Base-by-base conservation (phyloP, 1,140 invertebrate genomes). In the Drosophila watanabei region DNA sequence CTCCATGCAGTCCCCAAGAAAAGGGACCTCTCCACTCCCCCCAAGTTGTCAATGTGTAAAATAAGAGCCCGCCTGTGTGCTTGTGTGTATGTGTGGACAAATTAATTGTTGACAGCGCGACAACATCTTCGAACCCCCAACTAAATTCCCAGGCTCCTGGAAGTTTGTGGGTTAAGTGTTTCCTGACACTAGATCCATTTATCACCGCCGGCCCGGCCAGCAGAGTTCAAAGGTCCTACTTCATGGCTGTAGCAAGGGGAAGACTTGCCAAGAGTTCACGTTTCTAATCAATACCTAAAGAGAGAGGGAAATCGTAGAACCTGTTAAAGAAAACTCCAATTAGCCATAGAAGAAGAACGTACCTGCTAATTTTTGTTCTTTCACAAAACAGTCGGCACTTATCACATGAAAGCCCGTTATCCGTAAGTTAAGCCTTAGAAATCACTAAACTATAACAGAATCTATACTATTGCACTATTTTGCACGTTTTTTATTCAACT, bases 51-150 rank as follows among this genome's bases (percentile, higher is more conserved):
- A 52, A 54, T 49, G 43, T 75, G 33, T 49, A 52, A 62, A 61
- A 59, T 52, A 28, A 28, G 54, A 59, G 33, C 28, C n/a, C 32
- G 18, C 46, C n/a, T 65, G 43, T 57, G 35, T 10, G n/a, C 48
- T 48, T 37, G 46, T 5, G 37, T 28, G 46, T 37, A 62, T 68
- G 64, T 48, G 62, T 7, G 49, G 45, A 61, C 78, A 89, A 88
- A 88, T 88, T 88, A 88, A 88, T 88, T 88, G 85, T 88, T 82
- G 79, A 86, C 85, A 84, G 62, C 77, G 76, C 45, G 68, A 76
- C 80, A 82, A 73, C 69, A 69, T 70, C 63, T 60, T 56, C 64
- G 37, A 78, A 45, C 59, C 71, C 54, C 56, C 58, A 49, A 41
- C 59, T 37, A 46, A 20, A 56, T 37, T 41, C 41, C 73, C 52